Evolutionary conservation across 2,113 vertebrate species (phyloP), one percentile per base, ranked within the genome.

Genomic region (Larimichthys crocea): DNA sequence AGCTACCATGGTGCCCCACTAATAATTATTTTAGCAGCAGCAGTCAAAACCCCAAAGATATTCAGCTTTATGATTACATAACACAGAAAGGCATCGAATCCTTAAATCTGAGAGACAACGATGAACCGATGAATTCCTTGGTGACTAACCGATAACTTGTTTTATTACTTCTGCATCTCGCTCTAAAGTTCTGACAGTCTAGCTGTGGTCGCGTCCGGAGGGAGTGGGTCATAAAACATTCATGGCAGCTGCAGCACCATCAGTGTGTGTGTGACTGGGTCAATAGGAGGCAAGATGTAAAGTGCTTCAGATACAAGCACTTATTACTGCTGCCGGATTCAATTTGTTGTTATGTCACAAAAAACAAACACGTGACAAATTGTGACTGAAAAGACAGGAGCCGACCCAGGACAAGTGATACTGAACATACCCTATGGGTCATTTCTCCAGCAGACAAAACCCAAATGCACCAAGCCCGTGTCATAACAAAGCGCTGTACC

Each of bases 401-500:
- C 9, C 26, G n/a, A 49, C 9, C 42, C 12, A 22, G 11, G 19
- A 17, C 24, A 29, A 22, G 15, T 2, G 3, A 19, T 31, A 26
- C 26, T 26, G 26, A 2, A 26, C 26, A 60, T 1, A 20, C 6
- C 2, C 12, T 26, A n/a, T 60, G 42, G 3, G 31, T 50, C 0
- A 10, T 31, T 42, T 22, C 46, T 35, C 20, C 12, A 15, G 46
- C 14, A 57, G 12, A 31, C 8, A 24, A 17, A 40, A 15, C 12
- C 24, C 22, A 50, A 48, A 50, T 19, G 26, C 78, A 14, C 19
- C 14, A 16, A 5, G 20, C 2, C 5, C 19, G 26, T 62, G 56
- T 84, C 53, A 67, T n/a, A n/a, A 55, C 50, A n/a, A 35, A 20
- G 1, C 1, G 0, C 31, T 0, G n/a, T 84, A 95, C 95, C 94